Base-by-base conservation (phyloP, 2,797 vertebrate species). In the Pangasius djambal region DNA sequence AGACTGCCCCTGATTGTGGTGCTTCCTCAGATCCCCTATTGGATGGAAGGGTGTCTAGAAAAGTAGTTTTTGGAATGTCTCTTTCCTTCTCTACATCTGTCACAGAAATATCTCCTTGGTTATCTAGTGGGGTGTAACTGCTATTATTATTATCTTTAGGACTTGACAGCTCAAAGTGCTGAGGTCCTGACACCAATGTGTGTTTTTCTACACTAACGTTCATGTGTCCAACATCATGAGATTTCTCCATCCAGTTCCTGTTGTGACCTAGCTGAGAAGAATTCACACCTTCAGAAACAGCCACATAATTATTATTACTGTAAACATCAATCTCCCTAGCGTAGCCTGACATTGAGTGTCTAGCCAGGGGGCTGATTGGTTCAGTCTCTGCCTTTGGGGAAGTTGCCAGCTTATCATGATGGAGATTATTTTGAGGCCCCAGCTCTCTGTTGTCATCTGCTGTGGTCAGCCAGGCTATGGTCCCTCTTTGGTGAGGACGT, bases 121-220 rank as follows among this genome's bases (percentile, higher is more conserved):
- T 94, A n/a, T 95, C 92, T 90, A 92, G 92, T 89, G 94, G 94
- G n/a, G 88, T 52, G 28, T 95, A 93, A 87, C 95, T 96, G 25
- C 85, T 93, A 91, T 96, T 94, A n/a, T 95, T 96, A 92, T 96
- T 94, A 28, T 95, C 95, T 92, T 94, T 95, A 52, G 96, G 96
- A 88, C 92, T 93, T 0, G 92, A 89, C 6, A 97, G 92, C 79
- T 97, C 95, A 88, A 98, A 98, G 79, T 96, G 94, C 85, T 95
- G 93, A 91, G 97, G 95, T 22, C 95, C 96, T 52, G 92, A 95
- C 90, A 98, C 97, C 87, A 98, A 93, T 87, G 97, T 97, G 57
- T 92, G 96, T 82, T 96, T 97, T 93, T 97, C 96, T 70, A 98
- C 90, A 55, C 92, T 97, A 34, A 98, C 93, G 61, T 92, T 96